Conservation (phyloP, 2,113 vertebrate genomes). For the Peromyscus leucopus region DNA sequence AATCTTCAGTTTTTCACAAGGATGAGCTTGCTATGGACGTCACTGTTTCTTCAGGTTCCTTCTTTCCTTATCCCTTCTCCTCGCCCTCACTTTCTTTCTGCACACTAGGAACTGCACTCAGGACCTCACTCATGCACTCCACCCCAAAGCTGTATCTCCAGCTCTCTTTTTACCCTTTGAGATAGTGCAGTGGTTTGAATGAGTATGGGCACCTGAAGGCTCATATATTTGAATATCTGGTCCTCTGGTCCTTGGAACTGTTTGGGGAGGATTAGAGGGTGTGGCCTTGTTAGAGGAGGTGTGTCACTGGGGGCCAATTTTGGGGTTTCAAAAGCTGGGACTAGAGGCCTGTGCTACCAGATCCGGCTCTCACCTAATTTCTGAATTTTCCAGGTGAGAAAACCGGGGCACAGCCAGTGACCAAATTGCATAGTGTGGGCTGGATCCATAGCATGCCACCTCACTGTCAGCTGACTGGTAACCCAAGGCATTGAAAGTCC, state of each 20-base stretch:
- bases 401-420: background rate
- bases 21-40: background rate
- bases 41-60: background rate
- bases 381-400: conserved; percentile 47
- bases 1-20: conserved; percentile 7
- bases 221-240: background rate
- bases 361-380: background rate
- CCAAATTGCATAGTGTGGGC: background rate
- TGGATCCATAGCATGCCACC: background rate
- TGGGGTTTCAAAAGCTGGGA: background rate
- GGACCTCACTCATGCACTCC: background rate
- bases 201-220: background rate
- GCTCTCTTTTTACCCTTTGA: background rate
- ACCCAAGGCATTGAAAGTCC: background rate
- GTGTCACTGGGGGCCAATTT: background rate
- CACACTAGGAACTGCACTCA: background rate
- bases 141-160: background rate
- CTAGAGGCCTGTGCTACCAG: background rate
- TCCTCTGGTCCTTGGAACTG: background rate
- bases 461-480: background rate
- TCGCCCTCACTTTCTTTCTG: background rate
- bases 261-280: background rate
- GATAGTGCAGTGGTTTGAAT: background rate
- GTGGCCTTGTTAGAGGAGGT: background rate
- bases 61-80: background rate